Percentiles rank a stretch among this genome's conserved stretches.
phyloP scores from a whole-genome alignment of 2,797 vertebrate species.

The Antrozous pallidus region DNA sequence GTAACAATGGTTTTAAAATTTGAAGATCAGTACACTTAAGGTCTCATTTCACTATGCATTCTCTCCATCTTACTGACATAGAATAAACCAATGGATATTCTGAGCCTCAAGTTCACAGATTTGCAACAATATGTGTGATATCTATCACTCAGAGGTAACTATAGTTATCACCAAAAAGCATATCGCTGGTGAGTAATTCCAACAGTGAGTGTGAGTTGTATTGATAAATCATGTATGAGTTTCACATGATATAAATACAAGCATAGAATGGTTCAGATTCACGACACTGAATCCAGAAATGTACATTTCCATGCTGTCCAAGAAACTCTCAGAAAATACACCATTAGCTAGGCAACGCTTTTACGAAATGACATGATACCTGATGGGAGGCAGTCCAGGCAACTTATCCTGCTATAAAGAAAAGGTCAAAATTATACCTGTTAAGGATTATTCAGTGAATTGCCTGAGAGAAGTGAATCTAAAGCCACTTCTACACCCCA shows the following conservation, averaged over 20 bases:
- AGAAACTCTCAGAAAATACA: not conserved
- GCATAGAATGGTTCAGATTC: not conserved
- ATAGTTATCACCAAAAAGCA: not conserved
- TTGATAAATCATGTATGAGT: not conserved
- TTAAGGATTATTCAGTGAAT: not conserved
- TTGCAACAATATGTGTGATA: not conserved
- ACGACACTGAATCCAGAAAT: not conserved
- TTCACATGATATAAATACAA: not conserved
- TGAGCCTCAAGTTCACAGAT: not conserved
- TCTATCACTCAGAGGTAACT: not conserved
- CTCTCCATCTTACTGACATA: not conserved
- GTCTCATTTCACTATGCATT: not conserved
- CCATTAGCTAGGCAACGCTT: not conserved
- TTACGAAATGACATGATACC: not conserved
- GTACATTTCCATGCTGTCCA: not conserved
- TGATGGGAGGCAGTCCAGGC: not conserved
- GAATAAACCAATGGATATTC: not conserved
- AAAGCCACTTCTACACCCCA: not conserved
- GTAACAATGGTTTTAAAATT: conserved; percentile 5
- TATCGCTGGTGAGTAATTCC: not conserved
- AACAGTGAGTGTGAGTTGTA: not conserved
- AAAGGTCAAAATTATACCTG: not conserved
- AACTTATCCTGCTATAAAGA: not conserved
- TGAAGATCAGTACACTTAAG: not conserved
- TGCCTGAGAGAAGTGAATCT: not conserved